A percentile compares a stretch with the other conserved stretches of the same genome.
Conservation (phyloP, 2,113 vertebrate genomes). For the Donacobius atricapilla region DNA sequence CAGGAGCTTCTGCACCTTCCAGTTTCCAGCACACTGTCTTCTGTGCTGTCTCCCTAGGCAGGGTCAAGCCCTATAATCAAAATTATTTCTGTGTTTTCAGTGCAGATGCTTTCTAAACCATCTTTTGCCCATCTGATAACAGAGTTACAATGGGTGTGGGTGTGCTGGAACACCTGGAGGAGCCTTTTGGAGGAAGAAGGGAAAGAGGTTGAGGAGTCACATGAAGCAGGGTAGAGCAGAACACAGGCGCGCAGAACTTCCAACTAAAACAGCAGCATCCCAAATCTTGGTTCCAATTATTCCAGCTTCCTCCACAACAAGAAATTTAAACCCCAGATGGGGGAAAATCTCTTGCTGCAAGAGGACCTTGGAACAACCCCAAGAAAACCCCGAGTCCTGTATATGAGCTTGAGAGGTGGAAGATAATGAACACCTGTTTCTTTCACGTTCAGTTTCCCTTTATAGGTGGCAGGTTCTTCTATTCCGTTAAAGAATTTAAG, state of each 20-base stretch:
- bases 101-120: neutral
- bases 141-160: accelerated
- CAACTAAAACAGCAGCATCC: neutral
- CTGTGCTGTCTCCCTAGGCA: neutral
- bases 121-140: neutral
- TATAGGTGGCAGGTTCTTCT: neutral
- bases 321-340: neutral
- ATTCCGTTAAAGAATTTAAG: neutral
- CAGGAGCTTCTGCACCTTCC: neutral
- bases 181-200: neutral
- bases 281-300: neutral
- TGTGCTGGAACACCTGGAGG: neutral
- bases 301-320: neutral
- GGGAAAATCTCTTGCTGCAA: neutral
- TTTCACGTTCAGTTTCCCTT: neutral
- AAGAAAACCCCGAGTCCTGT: neutral
- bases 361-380: neutral
- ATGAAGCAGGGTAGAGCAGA: neutral
- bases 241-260: neutral
- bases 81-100: accelerated
- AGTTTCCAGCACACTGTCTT: accelerated
- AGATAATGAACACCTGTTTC: neutral
- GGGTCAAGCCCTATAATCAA: neutral
- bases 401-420: neutral
- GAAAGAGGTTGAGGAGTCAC: neutral